Conservation (phyloP, 2,888 invertebrate species). For the Synanthedon formicaeformis region DNA sequence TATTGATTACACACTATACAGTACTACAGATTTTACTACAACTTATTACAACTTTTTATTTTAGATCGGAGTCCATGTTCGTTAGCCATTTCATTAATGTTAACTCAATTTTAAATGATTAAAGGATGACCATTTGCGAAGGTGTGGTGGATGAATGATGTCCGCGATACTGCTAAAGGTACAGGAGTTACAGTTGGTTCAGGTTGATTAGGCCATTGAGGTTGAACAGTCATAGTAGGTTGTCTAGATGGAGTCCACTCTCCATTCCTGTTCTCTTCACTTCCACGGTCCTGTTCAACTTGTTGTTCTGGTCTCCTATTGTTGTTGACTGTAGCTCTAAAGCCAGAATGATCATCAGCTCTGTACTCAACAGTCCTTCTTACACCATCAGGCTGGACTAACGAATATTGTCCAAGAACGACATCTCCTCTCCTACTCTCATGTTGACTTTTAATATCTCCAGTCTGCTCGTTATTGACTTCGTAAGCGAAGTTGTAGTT, state of each 20-base stretch:
- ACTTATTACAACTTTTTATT: conserved; percentile 3
- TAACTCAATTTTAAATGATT: conserved; percentile 11
- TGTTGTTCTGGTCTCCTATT: conserved; percentile 15
- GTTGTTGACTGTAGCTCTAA: conserved; percentile 65
- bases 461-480: conserved; percentile 63
- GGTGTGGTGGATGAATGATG: conserved; percentile 35
- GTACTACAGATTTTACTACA: too few species aligned
- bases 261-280: background rate
- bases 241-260: background rate
- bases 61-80: conserved; percentile 17
- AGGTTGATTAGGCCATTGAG: conserved; percentile 15
- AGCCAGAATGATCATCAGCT: conserved; percentile 65
- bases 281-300: conserved; percentile 8
- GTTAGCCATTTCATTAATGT: conserved; percentile 7
- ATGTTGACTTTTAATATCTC: conserved; percentile 66
- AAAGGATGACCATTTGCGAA: conserved; percentile 30
- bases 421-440: conserved; percentile 63
- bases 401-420: conserved; percentile 66
- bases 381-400: conserved; percentile 67
- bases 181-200: conserved; percentile 18
- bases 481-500: conserved; percentile 69
- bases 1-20: too few species aligned
- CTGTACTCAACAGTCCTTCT: conserved; percentile 67
- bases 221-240: conserved; percentile 1
- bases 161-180: conserved; percentile 37